These are phyloP conservation scores for Rhinoraja longicauda DNA, from an alignment of 2,797 vertebrate genomes.

Conservation along the genomic window DNA sequence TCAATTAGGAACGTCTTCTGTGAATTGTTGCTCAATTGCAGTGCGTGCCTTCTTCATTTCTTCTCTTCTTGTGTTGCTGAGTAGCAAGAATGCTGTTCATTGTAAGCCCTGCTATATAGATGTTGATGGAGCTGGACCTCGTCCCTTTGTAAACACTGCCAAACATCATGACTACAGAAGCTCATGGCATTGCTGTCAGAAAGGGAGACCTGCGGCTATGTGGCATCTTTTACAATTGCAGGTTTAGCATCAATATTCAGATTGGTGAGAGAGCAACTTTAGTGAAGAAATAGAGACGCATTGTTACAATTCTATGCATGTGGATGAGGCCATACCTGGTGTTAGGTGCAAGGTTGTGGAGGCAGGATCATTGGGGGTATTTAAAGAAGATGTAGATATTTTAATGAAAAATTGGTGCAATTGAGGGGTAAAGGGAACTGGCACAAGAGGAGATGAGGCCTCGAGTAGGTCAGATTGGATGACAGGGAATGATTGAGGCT, in stretches of 20 bases:
- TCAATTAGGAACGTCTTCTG: not conserved
- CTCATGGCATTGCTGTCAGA: not conserved
- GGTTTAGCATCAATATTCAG: not conserved
- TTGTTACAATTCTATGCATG: no score
- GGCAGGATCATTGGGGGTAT: no score
- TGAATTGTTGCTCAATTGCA: constrained; percentile 5
- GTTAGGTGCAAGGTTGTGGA: no score
- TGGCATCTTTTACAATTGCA: not conserved
- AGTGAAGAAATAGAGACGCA: no score
- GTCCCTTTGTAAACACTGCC: no score
- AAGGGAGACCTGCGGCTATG: not conserved
- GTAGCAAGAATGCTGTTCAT: not conserved
- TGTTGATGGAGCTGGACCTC: not conserved
- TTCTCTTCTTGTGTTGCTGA: not conserved
- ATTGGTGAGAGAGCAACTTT: not conserved
- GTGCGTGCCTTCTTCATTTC: not conserved
- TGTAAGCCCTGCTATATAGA: not conserved
- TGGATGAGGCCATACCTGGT: no score
- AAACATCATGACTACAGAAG: not conserved
- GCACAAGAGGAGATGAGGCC: no score
- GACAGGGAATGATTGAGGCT: no score
- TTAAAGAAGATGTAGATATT: no score
- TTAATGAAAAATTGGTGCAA: no score
- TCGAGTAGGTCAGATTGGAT: no score
- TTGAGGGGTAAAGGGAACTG: no score